phyloP scores from a whole-genome alignment of 1,140 invertebrate genomes.

The Formica exsecta region DNA sequence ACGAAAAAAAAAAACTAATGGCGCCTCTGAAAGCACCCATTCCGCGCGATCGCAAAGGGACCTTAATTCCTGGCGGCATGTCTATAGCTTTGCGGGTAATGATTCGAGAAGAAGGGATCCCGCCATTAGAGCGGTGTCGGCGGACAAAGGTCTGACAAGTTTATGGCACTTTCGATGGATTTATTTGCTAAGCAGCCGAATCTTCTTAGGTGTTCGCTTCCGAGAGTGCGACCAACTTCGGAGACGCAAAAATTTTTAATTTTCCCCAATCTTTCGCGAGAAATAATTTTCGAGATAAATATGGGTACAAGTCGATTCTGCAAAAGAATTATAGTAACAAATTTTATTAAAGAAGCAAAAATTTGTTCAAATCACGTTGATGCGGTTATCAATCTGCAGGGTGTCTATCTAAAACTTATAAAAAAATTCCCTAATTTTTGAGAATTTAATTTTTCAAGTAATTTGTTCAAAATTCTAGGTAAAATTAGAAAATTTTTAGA shows the following conservation, averaged over 20 bases:
- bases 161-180: conserved; percentile 80
- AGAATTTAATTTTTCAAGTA: too few species aligned
- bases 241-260: conserved; percentile 15
- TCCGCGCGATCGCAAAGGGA: conserved; percentile 33
- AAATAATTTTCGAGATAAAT: neutral
- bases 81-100: conserved; percentile 37
- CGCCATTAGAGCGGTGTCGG: conserved; percentile 74
- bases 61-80: conserved; percentile 42
- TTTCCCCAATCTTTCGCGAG: neutral
- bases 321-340: neutral
- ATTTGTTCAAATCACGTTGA: neutral
- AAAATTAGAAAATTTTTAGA: too few species aligned
- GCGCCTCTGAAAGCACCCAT: conserved; percentile 33
- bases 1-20: conserved; percentile 18
- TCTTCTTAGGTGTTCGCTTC: conserved; percentile 33
- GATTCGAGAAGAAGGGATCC: conserved; percentile 57
- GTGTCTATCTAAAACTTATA: too few species aligned
- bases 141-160: conserved; percentile 78
- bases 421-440: too few species aligned
- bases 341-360: neutral
- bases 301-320: neutral
- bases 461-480: too few species aligned
- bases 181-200: conserved; percentile 70
- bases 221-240: conserved; percentile 69
- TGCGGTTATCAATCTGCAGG: too few species aligned